phyloP scores from a whole-genome alignment of 2,113 vertebrate species.

The Pampusana beccarii region DNA sequence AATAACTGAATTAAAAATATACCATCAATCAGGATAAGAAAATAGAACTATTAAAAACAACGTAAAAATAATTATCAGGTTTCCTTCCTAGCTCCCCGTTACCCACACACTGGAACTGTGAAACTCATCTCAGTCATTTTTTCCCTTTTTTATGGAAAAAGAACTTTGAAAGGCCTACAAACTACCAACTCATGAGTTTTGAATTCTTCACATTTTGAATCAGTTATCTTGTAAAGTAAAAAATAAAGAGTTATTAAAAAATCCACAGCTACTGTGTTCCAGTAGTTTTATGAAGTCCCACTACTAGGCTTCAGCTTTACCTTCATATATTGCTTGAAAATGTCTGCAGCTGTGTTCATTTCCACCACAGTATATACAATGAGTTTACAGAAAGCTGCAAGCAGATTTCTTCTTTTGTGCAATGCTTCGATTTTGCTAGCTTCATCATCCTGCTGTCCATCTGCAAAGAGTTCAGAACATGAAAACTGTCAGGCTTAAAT shows the following conservation, averaged over 20 bases:
- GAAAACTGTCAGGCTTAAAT: neutral
- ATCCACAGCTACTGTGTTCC: neutral
- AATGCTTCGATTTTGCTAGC: constrained; percentile 98
- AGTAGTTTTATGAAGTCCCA: neutral
- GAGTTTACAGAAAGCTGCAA: constrained; percentile 97
- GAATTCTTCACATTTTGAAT: neutral
- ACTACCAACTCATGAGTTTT: neutral
- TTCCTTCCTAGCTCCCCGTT: neutral
- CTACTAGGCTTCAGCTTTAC: constrained; percentile 69
- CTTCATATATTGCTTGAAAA: constrained; percentile 99
- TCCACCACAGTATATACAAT: constrained; percentile 99
- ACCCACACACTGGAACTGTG: neutral
- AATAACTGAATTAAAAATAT: neutral
- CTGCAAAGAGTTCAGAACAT: constrained; percentile 67
- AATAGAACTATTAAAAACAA: neutral
- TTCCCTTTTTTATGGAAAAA: neutral
- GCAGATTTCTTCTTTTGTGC: constrained; percentile 97
- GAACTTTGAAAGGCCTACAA: neutral
- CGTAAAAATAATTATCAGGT: neutral
- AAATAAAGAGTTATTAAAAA: neutral
- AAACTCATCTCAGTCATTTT: neutral
- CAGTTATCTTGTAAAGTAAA: neutral
- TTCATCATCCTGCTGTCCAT: constrained; percentile 98
- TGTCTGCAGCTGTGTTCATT: constrained; percentile 96
- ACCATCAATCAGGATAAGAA: neutral